Conservation (phyloP, 2,113 vertebrate genomes). For the Archocentrus centrarchus region DNA sequence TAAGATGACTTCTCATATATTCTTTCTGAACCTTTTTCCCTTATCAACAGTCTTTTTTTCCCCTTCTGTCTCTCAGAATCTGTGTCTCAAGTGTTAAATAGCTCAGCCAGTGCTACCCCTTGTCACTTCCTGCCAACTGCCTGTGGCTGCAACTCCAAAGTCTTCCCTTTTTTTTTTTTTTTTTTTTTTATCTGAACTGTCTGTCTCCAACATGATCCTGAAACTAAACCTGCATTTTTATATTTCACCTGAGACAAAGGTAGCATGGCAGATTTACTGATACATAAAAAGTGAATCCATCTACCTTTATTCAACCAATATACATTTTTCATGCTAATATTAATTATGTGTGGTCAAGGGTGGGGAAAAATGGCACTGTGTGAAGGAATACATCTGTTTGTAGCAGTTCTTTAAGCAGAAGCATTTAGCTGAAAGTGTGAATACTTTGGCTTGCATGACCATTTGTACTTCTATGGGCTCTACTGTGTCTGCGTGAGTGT, state of each 20-base stretch:
- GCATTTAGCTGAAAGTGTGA: slow-evolving; percentile 12
- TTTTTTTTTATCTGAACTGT: slow-evolving; percentile 12
- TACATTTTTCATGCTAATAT: background rate
- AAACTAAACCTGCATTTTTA: slow-evolving; percentile 13
- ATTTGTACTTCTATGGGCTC: slow-evolving; percentile 37
- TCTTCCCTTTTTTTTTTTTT: background rate
- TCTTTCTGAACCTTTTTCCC: slow-evolving; percentile 48
- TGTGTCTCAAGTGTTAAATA: slow-evolving; percentile 39
- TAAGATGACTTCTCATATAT: slow-evolving; percentile 35
- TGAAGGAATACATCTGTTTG: slow-evolving; percentile 26
- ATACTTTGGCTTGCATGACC: slow-evolving; percentile 15
- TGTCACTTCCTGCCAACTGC: slow-evolving; percentile 29
- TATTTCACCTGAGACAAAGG: background rate
- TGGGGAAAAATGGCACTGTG: background rate
- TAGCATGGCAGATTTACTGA: background rate
- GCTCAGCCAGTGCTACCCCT: slow-evolving; percentile 29
- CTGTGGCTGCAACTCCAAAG: slow-evolving; percentile 47
- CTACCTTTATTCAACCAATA: background rate
- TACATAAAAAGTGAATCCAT: background rate
- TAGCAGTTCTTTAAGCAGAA: slow-evolving; percentile 14
- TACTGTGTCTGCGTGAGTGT: background rate
- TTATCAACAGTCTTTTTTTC: slow-evolving; percentile 29
- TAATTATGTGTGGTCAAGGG: background rate
- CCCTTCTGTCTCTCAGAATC: background rate
- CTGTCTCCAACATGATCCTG: background rate